Conservation (phyloP, 2,113 vertebrate genomes). For the Tursiops truncatus region DNA sequence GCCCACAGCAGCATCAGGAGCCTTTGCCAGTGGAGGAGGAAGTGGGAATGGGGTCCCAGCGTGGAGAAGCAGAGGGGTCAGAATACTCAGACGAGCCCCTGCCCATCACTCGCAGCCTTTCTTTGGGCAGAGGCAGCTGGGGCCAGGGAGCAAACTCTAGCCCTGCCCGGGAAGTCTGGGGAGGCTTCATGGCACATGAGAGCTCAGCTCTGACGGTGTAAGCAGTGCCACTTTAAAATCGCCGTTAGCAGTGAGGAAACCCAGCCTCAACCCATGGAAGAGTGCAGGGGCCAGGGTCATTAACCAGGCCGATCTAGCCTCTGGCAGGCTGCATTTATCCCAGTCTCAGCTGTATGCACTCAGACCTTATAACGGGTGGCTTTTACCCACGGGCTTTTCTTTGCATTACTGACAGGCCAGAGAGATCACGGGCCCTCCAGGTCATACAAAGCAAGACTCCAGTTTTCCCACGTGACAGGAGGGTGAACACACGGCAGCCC, state of each 20-base stretch:
- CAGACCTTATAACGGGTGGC: background rate
- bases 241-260: conserved; percentile 12
- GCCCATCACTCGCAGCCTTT: background rate
- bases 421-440: background rate
- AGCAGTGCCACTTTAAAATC: conserved; percentile 15
- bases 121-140: background rate
- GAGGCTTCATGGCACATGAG: background rate
- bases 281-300: background rate
- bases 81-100: accelerated
- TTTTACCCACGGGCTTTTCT: conserved; percentile 29
- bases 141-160: background rate
- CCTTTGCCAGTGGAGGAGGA: background rate
- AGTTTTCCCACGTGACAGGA: background rate
- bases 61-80: background rate
- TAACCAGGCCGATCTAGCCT: background rate
- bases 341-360: background rate
- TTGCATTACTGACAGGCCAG: background rate
- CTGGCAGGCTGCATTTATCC: background rate
- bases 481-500: background rate
- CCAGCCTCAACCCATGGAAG: background rate
- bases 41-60: no score
- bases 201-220: background rate
- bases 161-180: background rate
- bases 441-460: background rate
- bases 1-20: background rate